Percentiles rank a stretch among this genome's conserved stretches.
These are phyloP conservation scores for Alethe castanea DNA, from an alignment of 2,113 vertebrate genomes.

Conservation along the genomic window DNA sequence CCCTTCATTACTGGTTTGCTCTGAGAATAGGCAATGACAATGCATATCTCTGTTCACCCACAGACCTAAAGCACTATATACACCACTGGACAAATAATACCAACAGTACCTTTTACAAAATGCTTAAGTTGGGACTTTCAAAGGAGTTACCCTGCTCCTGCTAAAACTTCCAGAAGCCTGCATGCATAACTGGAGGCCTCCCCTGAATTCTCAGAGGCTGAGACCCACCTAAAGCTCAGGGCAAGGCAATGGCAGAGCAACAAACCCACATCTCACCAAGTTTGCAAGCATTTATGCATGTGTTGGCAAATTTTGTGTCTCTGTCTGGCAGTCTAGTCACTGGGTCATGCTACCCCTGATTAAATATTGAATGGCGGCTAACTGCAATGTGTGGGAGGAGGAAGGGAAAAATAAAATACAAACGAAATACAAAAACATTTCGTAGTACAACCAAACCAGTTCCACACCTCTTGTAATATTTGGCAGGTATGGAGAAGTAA, in stretches of 20 bases:
- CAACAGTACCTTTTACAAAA: not conserved
- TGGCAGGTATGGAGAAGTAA: not conserved
- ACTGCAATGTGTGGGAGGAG: not conserved
- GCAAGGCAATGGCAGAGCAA: not conserved
- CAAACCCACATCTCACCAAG: not conserved
- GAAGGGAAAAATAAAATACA: not conserved
- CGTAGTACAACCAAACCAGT: not conserved
- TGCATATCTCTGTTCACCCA: not conserved
- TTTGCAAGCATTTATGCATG: not conserved
- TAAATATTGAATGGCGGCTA: not conserved
- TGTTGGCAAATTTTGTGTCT: not conserved
- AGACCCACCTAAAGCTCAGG: not conserved
- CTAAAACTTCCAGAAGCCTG: not conserved
- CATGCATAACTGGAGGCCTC: not conserved
- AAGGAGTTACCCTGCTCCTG: not conserved
- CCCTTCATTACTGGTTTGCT: not conserved
- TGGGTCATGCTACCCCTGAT: not conserved
- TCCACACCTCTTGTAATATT: not conserved
- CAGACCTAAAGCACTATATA: not conserved
- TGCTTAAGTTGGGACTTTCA: not conserved
- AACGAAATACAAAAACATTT: not conserved
- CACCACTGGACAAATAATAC: not conserved
- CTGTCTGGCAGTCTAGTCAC: not conserved
- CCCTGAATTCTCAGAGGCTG: not conserved
- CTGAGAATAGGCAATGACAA: not conserved